phyloP scores from a whole-genome alignment of 2,797 vertebrate genomes.

The Leuciscus waleckii region DNA sequence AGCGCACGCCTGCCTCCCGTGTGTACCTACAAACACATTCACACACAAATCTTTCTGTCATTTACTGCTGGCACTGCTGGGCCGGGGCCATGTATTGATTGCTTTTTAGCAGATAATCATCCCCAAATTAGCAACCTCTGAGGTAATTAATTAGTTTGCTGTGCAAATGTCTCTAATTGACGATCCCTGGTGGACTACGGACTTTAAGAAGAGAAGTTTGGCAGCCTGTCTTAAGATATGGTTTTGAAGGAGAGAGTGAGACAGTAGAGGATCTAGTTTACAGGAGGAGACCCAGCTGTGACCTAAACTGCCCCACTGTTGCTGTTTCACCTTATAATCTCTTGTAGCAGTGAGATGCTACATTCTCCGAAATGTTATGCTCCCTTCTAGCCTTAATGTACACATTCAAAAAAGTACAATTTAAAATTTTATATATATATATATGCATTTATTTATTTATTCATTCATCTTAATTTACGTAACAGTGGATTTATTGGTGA shows the following conservation, averaged over 20 bases:
- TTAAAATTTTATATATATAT: too few species aligned
- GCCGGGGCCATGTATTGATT: conserved; percentile 4
- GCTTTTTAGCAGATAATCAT: conserved; percentile 41
- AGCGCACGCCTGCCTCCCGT: conserved; percentile 93
- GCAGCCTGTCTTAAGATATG: not conserved
- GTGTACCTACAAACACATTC: conserved; percentile 83
- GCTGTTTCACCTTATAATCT: not conserved
- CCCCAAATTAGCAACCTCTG: conserved; percentile 31
- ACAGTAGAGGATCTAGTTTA: conserved; percentile 4
- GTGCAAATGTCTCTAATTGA: conserved; percentile 32
- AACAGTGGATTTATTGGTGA: too few species aligned
- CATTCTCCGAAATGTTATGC: not conserved
- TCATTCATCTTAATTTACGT: too few species aligned
- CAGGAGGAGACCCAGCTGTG: not conserved
- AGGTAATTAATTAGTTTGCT: conserved; percentile 28
- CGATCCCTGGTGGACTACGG: not conserved
- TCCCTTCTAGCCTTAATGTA: not conserved
- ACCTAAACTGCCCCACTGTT: not conserved
- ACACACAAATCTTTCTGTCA: conserved; percentile 34
- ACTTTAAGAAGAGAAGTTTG: not conserved
- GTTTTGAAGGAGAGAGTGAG: conserved; percentile 2
- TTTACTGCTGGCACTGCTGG: conserved; percentile 16
- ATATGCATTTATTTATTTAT: too few species aligned
- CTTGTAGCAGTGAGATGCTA: not conserved
- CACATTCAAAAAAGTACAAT: too few species aligned